A percentile compares a stretch with the other conserved stretches of the same genome.
These are phyloP conservation scores for Spinus pinus DNA, from an alignment of 2,797 vertebrate genomes.

Conservation along the genomic window DNA sequence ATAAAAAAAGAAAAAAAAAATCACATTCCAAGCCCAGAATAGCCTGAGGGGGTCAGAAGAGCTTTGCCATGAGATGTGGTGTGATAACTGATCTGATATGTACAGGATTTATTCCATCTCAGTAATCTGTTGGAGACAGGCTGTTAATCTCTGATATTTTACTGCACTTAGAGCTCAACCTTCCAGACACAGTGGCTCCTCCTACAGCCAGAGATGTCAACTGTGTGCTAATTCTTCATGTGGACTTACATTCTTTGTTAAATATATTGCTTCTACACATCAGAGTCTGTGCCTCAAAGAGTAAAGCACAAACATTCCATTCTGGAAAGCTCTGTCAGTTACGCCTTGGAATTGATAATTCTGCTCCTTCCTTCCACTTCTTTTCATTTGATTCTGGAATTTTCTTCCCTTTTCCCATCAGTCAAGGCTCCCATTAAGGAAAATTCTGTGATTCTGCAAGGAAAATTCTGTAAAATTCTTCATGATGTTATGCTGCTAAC, in stretches of 20 bases:
- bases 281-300: not conserved
- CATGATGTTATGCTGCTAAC: not conserved
- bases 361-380: not conserved
- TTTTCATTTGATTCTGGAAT: not conserved
- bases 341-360: not conserved
- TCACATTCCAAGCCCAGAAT: not conserved
- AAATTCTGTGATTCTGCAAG: not conserved
- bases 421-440: not conserved
- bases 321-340: not conserved
- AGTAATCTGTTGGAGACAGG: not conserved
- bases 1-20: fast-evolving
- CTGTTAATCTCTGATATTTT: not conserved
- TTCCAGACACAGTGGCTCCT: not conserved
- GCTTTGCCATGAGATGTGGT: not conserved
- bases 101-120: not conserved
- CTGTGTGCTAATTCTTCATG: not conserved
- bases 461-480: not conserved
- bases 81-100: not conserved
- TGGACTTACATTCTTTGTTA: not conserved
- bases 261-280: not conserved
- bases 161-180: not conserved
- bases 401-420: not conserved
- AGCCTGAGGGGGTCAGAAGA: not conserved
- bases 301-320: not conserved
- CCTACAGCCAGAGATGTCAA: not conserved